A percentile compares a stretch with the other conserved stretches of the same genome.
Conservation (phyloP, 2,113 vertebrate genomes). For the Hippocampus mohnikei region DNA sequence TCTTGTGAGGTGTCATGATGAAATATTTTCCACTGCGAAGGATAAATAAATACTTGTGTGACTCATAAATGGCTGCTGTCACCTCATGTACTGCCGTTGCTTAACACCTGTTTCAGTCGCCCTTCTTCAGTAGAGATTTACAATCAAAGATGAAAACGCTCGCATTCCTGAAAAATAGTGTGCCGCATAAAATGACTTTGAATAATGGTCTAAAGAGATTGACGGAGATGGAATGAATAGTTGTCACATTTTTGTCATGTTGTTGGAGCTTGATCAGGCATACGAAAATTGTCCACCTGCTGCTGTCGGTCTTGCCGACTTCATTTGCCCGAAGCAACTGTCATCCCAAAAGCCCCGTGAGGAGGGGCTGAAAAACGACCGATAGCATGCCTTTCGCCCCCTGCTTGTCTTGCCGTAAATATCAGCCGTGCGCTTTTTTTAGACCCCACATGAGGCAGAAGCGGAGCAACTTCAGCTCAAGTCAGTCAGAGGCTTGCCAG, state of each 20-base stretch:
- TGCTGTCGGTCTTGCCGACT: conserved; percentile 44
- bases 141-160: background rate
- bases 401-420: conserved; percentile 76
- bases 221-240: background rate
- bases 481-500: conserved; percentile 37
- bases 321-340: conserved; percentile 67
- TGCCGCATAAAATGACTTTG: background rate
- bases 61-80: conserved; percentile 27
- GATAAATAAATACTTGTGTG: conserved; percentile 68
- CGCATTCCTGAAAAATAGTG: background rate
- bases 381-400: conserved; percentile 47
- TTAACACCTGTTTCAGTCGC: conserved; percentile 18
- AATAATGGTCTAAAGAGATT: background rate
- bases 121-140: background rate
- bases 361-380: conserved; percentile 74
- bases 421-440: conserved; percentile 82
- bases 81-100: conserved; percentile 18
- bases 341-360: conserved; percentile 87
- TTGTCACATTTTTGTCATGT: background rate
- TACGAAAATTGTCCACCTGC: conserved; percentile 62
- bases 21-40: conserved; percentile 59
- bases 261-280: background rate
- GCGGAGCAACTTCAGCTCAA: conserved; percentile 29
- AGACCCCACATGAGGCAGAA: conserved; percentile 67
- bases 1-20: conserved; percentile 63